Evolutionary conservation across 2,113 vertebrate species (phyloP).

Genomic region (Dicerorhinus sumatrensis): DNA sequence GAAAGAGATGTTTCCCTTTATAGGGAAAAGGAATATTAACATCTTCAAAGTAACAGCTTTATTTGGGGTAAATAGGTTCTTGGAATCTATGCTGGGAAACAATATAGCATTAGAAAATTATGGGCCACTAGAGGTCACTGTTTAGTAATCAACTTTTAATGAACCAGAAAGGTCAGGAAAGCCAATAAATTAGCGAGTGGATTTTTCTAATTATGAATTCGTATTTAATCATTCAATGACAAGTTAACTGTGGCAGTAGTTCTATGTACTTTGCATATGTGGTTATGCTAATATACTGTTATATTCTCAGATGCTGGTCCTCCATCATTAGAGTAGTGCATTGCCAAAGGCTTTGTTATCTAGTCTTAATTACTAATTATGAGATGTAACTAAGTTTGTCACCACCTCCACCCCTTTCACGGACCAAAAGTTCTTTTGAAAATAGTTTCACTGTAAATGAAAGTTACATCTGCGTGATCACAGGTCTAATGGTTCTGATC

Average conservation of each 20-base stretch:
- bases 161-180: conserved; percentile 93
- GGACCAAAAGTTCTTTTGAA: conserved; percentile 74
- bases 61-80: conserved; percentile 32
- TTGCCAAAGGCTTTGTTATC: conserved; percentile 93
- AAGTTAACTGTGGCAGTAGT: conserved; percentile 89
- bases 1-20: not conserved
- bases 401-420: conserved; percentile 85
- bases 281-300: conserved; percentile 94
- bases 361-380: conserved; percentile 97
- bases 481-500: not conserved
- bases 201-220: conserved; percentile 98
- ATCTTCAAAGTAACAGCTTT: conserved; percentile 23
- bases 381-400: conserved; percentile 94
- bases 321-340: conserved; percentile 93
- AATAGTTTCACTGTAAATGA: conserved; percentile 50
- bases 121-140: conserved; percentile 95
- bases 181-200: conserved; percentile 94
- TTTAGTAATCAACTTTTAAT: conserved; percentile 95
- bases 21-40: conserved; percentile 62
- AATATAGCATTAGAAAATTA: conserved; percentile 69
- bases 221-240: conserved; percentile 97
- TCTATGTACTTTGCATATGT: conserved; percentile 90
- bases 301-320: conserved; percentile 90
- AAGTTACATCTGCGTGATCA: conserved; percentile 59
- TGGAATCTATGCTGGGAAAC: conserved; percentile 39